These are phyloP conservation scores for Aldrovandia affinis DNA, from an alignment of 2,797 vertebrate genomes.

Conservation along the genomic window DNA sequence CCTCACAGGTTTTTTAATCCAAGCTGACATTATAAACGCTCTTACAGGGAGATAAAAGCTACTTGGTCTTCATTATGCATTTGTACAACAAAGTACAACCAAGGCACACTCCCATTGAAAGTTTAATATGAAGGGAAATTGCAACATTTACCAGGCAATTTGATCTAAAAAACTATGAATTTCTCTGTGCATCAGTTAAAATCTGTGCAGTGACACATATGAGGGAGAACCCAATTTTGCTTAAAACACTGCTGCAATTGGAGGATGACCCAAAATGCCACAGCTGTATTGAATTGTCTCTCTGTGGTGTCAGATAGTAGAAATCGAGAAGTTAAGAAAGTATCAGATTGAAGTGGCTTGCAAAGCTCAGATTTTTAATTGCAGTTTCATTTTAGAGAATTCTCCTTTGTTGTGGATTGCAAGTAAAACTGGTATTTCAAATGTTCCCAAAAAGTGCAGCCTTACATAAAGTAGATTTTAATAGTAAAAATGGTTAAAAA, in stretches of 20 bases:
- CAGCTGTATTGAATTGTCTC: slow-evolving; percentile 2
- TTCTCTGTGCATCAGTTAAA: slow-evolving; percentile 13
- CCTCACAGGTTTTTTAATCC: not conserved
- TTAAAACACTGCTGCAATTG: not conserved
- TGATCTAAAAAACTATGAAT: not conserved
- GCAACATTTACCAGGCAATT: not conserved
- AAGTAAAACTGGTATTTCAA: not conserved
- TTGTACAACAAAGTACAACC: not conserved
- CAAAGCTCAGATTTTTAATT: not conserved
- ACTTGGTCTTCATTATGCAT: not conserved
- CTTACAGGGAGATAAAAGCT: not conserved
- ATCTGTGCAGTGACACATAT: slow-evolving; percentile 2
- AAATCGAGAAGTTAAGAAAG: not conserved
- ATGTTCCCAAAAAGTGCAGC: no score
- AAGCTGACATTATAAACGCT: not conserved
- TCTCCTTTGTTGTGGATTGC: not conserved
- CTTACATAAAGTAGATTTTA: no score
- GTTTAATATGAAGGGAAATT: not conserved
- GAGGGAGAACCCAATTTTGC: not conserved
- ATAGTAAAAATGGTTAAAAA: not conserved
- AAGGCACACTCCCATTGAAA: not conserved
- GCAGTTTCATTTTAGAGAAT: not conserved
- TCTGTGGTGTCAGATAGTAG: not conserved
- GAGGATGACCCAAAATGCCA: slow-evolving; percentile 21
- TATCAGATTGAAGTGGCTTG: not conserved